Evolutionary conservation across 2,888 invertebrate species (phyloP).

Genomic region (Cremastinae sp.): DNA sequence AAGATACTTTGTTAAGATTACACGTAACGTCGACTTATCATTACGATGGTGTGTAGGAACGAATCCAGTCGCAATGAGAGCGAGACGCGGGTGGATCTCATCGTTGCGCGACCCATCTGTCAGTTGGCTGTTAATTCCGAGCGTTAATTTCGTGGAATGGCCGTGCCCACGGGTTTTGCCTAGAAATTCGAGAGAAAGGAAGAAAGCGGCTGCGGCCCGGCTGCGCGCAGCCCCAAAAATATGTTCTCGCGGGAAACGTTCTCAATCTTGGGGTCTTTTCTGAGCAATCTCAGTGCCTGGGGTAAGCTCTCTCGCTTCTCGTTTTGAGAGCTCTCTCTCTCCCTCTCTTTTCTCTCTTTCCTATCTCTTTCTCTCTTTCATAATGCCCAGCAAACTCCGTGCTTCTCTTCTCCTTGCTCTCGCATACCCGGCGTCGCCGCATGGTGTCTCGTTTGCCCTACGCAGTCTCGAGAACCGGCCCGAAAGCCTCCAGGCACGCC

Average conservation of each 20-base stretch:
- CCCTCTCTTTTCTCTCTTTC: not conserved
- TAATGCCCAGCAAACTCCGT: not conserved
- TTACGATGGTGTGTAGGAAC: not conserved
- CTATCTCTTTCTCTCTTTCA: not conserved
- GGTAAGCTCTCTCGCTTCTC: not conserved
- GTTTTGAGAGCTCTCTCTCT: not conserved
- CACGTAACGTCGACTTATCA: too few species aligned
- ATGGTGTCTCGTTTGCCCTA: constrained; percentile 61
- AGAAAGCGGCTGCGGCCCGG: constrained; percentile 43
- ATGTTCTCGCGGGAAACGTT: constrained; percentile 31
- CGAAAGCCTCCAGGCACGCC: constrained; percentile 46
- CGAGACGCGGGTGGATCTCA: constrained; percentile 21
- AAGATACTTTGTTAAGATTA: too few species aligned
- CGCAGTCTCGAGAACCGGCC: constrained; percentile 54
- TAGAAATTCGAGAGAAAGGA: constrained; percentile 2
- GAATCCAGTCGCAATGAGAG: constrained; percentile 8
- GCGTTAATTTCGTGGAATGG: constrained; percentile 65
- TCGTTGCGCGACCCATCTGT: constrained; percentile 61
- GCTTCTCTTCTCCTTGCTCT: constrained; percentile 2
- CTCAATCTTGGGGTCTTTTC: constrained; percentile 32
- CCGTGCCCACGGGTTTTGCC: constrained; percentile 35
- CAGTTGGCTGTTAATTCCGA: constrained; percentile 66
- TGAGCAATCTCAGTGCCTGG: constrained; percentile 30
- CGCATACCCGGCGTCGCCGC: constrained; percentile 45
- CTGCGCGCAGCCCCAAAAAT: constrained; percentile 35